Base-by-base conservation (phyloP, 2,888 invertebrate species). In the Megalurothrips usitatus region DNA sequence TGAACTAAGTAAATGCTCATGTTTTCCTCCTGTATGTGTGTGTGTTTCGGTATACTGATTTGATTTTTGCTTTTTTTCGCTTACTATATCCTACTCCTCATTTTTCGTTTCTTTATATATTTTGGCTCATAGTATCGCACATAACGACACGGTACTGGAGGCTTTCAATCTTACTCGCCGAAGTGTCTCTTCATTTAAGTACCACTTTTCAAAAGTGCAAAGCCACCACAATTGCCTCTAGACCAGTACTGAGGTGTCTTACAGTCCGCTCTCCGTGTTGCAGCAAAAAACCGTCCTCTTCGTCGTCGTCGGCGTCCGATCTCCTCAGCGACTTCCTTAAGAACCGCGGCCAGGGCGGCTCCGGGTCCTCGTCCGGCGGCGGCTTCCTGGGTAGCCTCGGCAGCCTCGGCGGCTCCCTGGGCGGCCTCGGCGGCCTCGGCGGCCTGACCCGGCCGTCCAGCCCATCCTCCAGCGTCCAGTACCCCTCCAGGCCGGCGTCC, bases 401-500 rank as follows among this genome's bases (percentile, higher is more conserved):
- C 19, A 19, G 58, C 14, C 19, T 58, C 11, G 68, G 68, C 68
- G 26, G 68, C 26, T 19, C n/a, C 9, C 26, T 75, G 23, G 68
- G 68, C 26, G 23, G 23, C 10, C 68, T 75, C 68, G 26, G 26
- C 68, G 17, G 19, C 19, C 58, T 58, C 6, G 58, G 58, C 58
- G 58, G 58, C 19, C 58, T 58, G 58, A 75, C 68, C 68, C 8
- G 68, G 68, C 68, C 68, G 23, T 75, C 68, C 26, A 75, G 23
- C 68, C 68, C 68, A 26, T 26, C 68, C 8, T 26, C 68, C 26
- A 75, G 68, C 68, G 68, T 75, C 23, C 68, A 75, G 68, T 75
- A 75, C 26, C 68, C 68, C 23, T 75, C 68, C 68, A 26, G 68
- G 68, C 68, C 68, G 26, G 68, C 68, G 58, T 23, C 68, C 68